Evolutionary conservation across 2,888 invertebrate genomes (phyloP), one percentile per base, ranked within the genome.

Genomic region (Sphinx pinastri): DNA sequence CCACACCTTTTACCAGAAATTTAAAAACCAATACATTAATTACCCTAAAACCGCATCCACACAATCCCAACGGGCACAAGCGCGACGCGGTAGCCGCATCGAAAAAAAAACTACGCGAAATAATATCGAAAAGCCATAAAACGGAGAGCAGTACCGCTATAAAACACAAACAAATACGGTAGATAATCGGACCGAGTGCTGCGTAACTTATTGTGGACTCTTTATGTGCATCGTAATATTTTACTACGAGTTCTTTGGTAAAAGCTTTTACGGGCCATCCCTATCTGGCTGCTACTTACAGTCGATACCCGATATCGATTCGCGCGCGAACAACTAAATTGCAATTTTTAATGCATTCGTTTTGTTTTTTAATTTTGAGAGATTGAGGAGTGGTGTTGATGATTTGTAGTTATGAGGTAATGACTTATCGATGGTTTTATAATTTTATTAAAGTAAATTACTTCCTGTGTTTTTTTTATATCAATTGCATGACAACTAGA

Each of bases 121-220:
- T 93, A 92, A 93, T 93, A 93, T 93, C 89, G 93, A 89, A 91
- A 91, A 87, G 84, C 88, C 80, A 89, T 93, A 93, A 93, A 92
- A 82, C 80, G 78, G 84, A 76, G 84, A 82, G 83, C 75, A 81
- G 88, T 84, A 89, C 90, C 90, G 88, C 89, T 85, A 92, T 93
- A 93, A 92, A 93, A 88, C 83, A 89, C 89, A 91, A 89, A 93
- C 93, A 92, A 92, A 93, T 84, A 86, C 88, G 75, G 84, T 78
- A 86, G 85, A 93, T 92, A 93, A 93, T 92, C 93, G 91, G 84
- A 86, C 79, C 90, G 88, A 92, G 92, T 90, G 92, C 83, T 77
- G 75, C 72, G 76, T 77, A 86, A 84, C 85, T 90, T 88, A 93
- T 93, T 93, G 93, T 93, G 81, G 82, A 82, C 79, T 82, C 82